Conservation (phyloP, 2,888 invertebrate genomes). For the Pandemis cinnamomeana region DNA sequence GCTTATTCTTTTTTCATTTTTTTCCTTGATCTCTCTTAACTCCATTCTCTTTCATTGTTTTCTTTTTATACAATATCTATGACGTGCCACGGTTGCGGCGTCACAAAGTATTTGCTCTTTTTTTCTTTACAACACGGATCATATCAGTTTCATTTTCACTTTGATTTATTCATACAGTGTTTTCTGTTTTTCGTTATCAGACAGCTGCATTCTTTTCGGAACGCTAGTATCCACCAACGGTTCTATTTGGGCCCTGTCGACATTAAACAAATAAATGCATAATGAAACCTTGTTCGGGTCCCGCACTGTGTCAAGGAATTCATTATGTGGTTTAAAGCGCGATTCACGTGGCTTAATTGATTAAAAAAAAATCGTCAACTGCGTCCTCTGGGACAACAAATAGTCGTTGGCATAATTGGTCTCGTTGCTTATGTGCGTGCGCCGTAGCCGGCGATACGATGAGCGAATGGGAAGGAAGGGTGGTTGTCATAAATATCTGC, state of each 20-base stretch:
- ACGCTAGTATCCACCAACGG: background rate
- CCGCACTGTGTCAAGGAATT: no score
- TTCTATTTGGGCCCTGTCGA: background rate
- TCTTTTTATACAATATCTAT: background rate
- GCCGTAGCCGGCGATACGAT: background rate
- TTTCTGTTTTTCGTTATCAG: background rate
- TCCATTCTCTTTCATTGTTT: background rate
- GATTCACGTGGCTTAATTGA: background rate
- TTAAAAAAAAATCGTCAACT: background rate
- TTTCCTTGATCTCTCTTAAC: background rate
- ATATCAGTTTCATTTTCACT: no score
- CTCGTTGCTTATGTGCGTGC: no score
- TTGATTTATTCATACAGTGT: background rate
- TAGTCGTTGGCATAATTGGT: background rate
- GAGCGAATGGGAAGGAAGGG: background rate
- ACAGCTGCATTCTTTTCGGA: background rate
- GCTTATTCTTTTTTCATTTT: background rate
- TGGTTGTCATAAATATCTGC: background rate
- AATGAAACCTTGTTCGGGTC: background rate
- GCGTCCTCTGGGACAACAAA: background rate
- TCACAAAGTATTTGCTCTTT: no score
- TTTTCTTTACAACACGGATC: no score
- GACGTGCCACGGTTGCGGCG: background rate
- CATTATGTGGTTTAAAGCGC: no score
- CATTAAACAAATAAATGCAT: background rate